Evolutionary conservation across 2,797 vertebrate genomes (phyloP), one percentile per base, ranked within the genome.

Genomic region (Petrocephalus schoutedeni): DNA sequence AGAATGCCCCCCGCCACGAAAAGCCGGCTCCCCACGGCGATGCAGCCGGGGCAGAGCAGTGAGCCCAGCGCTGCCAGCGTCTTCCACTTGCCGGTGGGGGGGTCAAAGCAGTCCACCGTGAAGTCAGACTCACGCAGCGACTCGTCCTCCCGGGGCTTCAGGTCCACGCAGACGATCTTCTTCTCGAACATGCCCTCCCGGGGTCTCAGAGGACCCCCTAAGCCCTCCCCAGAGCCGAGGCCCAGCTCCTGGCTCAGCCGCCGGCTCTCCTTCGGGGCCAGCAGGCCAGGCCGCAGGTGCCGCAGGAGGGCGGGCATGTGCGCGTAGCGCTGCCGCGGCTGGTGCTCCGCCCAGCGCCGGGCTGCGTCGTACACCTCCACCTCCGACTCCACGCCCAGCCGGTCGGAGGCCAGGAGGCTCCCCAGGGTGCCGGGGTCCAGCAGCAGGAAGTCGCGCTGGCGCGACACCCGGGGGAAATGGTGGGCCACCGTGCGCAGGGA

Each of bases 131-230:
- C 80, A 0, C 90, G 91, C 86, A 93, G 88, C 56, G 92, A 92
- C 21, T 94, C 94, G 23, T 96, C 95, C 71, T 96, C 96, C 7
- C 95, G 93, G 3, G 95, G 95, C 3, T 95, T 95, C 80, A 97
- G 92, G 87, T 96, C 96, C 89, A 97, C 94, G 0, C 96, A 97
- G 4, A 97, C 96, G 0, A 97, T 96, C 91, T 95, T 96, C 71
- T 96, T 96, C 89, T 97, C 96, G 83, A 95, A 96, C 96, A 97
- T 97, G 51, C 96, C 96, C 91, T 96, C 96, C 32, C 96, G 90
- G 2, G 96, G 96, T 64, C 95, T 93, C 23, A 96, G 90, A 0
- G 96, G 95, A 0, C 96, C 95, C 6, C 95, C 94, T 0, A 93
- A 93, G 87, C 93, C 93, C 86, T 95, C 94, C 0, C 94, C 92